phyloP scores from a whole-genome alignment of 2,113 vertebrate genomes.

The Melozone crissalis region DNA sequence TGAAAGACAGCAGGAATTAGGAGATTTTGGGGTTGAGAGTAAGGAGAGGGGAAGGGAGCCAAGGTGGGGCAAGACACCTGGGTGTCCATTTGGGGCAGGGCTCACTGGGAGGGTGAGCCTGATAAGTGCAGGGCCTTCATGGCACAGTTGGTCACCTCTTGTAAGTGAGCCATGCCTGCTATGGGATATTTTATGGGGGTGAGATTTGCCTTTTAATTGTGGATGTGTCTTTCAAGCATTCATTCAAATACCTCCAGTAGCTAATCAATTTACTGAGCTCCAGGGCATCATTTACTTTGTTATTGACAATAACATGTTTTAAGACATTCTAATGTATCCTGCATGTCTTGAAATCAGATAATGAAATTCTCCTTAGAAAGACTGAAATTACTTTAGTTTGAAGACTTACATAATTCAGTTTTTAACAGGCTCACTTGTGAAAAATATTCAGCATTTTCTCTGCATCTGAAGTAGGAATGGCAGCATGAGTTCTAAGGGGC shows the following conservation, averaged over 20 bases:
- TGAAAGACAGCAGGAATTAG: not conserved
- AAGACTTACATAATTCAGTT: not conserved
- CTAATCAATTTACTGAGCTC: not conserved
- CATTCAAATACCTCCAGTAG: not conserved
- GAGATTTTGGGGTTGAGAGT: accelerated
- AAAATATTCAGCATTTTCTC: not conserved
- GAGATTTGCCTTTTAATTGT: not conserved
- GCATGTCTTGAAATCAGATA: not conserved
- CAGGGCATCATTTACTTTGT: not conserved
- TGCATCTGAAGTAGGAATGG: not conserved
- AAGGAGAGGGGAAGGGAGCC: not conserved
- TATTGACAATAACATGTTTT: not conserved
- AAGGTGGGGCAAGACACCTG: not conserved
- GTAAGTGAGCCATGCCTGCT: accelerated
- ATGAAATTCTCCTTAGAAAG: not conserved
- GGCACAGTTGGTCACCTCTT: not conserved
- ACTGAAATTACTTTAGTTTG: not conserved
- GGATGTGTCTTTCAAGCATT: not conserved
- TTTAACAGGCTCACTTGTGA: not conserved
- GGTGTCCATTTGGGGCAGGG: not conserved
- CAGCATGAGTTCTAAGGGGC: not conserved
- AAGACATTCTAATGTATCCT: not conserved
- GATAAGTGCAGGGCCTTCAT: not conserved
- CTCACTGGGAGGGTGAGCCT: not conserved
- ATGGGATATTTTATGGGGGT: not conserved